Evolutionary conservation across 2,888 invertebrate genomes (phyloP), one percentile per base, ranked within the genome.

Genomic region (Sarcophaga variegata): DNA sequence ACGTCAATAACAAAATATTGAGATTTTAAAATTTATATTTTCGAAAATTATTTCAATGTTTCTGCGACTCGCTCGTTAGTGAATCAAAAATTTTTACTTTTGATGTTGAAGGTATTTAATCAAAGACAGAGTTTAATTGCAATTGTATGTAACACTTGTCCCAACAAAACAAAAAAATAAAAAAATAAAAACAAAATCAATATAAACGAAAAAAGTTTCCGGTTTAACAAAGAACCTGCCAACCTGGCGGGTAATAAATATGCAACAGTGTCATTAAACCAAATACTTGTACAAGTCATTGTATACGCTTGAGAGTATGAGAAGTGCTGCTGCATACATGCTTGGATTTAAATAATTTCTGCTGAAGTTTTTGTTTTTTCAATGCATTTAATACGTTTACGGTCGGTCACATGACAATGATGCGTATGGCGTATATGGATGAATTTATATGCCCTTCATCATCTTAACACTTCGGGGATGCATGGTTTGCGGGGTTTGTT

Each of bases 251-350:
- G 45, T 75, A 69, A 79, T 83, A 79, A 83, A 83, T 83, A 83
- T 83, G 67, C 79, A 83, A 79, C 63, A 79, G 71, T 77, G 83
- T 79, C 83, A 75, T 83, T 79, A 79, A 79, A 71, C 76, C 37
- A 81, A 71, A 81, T 64, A 37, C 37, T 37, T 10, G 37, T 64
- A 12, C 17, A 75, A 63, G 25, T 25, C 64, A 54, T 22, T 47
- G 54, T 45, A 27, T 70, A 70, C 17, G 17, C 14, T 37, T 37
- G 37, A 37, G 10, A 37, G 37, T 37, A 37, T 37, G 37, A 37
- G 37, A 37, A 37, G 10, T 37, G 37, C 37, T 37, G 37, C 8
- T 37, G 37, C 37, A 37, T 37, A 10, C 37, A 37, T 37, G 37
- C 37, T 37, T 37, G 37, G 37, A 37, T 37, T 37, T 37, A 37